Conservation (phyloP, 2,888 invertebrate species). For the Apamea sordens region DNA sequence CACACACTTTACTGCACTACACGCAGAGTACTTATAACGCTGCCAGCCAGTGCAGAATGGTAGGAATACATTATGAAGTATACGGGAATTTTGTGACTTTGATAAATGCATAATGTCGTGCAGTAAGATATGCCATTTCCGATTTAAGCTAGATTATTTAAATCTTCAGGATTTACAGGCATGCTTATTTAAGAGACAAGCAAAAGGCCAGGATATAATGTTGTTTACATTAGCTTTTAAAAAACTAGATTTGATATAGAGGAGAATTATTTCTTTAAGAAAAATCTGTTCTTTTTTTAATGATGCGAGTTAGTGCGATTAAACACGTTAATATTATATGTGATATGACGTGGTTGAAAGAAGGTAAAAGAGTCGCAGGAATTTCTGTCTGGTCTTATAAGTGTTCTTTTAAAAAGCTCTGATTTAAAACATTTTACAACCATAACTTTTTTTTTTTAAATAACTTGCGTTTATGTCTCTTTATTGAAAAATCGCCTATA, state of each 20-base stretch:
- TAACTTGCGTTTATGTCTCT: no score
- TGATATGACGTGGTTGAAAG: no score
- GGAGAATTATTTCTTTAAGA: neutral
- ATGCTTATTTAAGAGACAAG: neutral
- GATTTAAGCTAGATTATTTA: conserved; percentile 20
- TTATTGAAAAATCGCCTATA: no score
- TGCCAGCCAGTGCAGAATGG: neutral
- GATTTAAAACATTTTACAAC: no score
- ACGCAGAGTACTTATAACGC: conserved; percentile 13
- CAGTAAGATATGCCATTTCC: conserved; percentile 36
- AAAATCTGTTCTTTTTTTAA: neutral
- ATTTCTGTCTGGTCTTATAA: neutral
- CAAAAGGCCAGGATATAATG: no score
- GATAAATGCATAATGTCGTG: conserved; percentile 47
- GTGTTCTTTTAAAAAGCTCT: neutral
- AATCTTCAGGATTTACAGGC: conserved; percentile 4
- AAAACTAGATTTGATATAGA: no score
- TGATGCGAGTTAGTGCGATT: neutral
- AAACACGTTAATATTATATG: neutral
- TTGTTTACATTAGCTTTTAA: no score
- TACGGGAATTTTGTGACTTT: conserved; percentile 29
- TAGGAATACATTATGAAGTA: conserved; percentile 17
- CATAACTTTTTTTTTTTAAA: no score
- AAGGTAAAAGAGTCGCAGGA: neutral
- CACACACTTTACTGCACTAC: no score